Base-by-base conservation (phyloP, 2,113 vertebrate species). In the Tragelaphus strepsiceros region DNA sequence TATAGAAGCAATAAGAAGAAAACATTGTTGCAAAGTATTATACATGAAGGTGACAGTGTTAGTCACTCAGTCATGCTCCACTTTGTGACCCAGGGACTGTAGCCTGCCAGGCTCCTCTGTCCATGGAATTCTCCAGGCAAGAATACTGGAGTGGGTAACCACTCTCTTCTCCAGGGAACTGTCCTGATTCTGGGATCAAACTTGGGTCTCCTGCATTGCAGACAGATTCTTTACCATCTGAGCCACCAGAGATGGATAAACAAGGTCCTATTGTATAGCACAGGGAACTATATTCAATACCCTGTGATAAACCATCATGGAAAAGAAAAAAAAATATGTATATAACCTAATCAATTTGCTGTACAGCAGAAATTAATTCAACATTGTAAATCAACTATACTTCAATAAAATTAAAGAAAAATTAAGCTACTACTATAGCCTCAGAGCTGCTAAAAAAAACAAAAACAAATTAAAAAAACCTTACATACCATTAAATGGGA, bases 1-100 rank as follows among this genome's bases (percentile, higher is more conserved):
- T 58, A 81, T 35, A 90, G 88, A 96, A 67, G 26, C 87, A 89
- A 32, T 54, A 35, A 87, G 77, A 64, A 88, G 85, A 67, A 95
- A 90, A 91, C 0, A 0, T 61, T 51, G 9, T 51, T 53, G 78
- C 78, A 81, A n/a, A 53, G 46, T 81, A n/a, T 53, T 53, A 53
- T 53, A 81, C 10, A 4, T 12, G 49, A 43, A 77, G 30, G 71
- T 77, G 12, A 43, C 15, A 26, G 6, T 43, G 22, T 77, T 77
- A 43, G 71, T 43, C 6, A 43, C 71, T 43, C 71, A 7, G 6
- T 43, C 6, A 0, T 15, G 71, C 12, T 21, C 0, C 0, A 77
- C 39, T 4, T 77, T 43, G 71, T 77, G 71, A 77, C 22, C 22
- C 39, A 77, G 22, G 22, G 12, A 43, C 39, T 77, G 12, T 26